A percentile compares a stretch with the other conserved stretches of the same genome.
Evolutionary conservation across 2,113 vertebrate genomes (phyloP).

Genomic region (Rousettus leschenaultii): DNA sequence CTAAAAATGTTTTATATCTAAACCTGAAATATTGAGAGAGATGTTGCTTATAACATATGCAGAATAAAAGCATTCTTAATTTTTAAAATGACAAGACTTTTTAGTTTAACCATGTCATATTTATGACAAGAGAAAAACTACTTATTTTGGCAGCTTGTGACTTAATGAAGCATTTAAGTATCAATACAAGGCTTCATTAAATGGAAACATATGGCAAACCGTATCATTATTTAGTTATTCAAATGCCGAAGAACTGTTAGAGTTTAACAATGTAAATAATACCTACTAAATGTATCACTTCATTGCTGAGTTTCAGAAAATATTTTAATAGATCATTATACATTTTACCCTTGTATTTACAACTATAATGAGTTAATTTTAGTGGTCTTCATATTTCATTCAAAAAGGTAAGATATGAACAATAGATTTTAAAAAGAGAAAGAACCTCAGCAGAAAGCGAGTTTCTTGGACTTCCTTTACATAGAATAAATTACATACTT

Average conservation of each 20-base stretch:
- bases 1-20: slow-evolving; percentile 72
- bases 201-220: slow-evolving; percentile 77
- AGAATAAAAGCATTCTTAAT: slow-evolving; percentile 80
- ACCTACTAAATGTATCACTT: slow-evolving; percentile 71
- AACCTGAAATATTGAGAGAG: slow-evolving; percentile 68
- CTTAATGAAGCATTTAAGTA: slow-evolving; percentile 80
- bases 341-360: slow-evolving; percentile 55
- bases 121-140: slow-evolving; percentile 80
- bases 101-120: slow-evolving; percentile 80
- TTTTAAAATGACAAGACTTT: slow-evolving; percentile 77
- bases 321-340: slow-evolving; percentile 72
- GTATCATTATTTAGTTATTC: slow-evolving; percentile 80
- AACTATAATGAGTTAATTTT: slow-evolving; percentile 31
- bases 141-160: slow-evolving; percentile 80
- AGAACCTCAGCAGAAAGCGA: neutral
- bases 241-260: slow-evolving; percentile 74
- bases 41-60: slow-evolving; percentile 73
- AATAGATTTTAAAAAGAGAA: slow-evolving; percentile 6
- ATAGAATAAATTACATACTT: neutral
- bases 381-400: slow-evolving; percentile 43
- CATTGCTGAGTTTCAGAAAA: slow-evolving; percentile 70
- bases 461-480: neutral
- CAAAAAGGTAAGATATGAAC: slow-evolving; percentile 9
- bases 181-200: slow-evolving; percentile 80
- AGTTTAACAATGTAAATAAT: slow-evolving; percentile 76